Percentiles rank a stretch among this genome's conserved stretches.
These are phyloP conservation scores for Drosophila parabipectinata DNA, from an alignment of 1,140 invertebrate genomes.

Conservation along the genomic window DNA sequence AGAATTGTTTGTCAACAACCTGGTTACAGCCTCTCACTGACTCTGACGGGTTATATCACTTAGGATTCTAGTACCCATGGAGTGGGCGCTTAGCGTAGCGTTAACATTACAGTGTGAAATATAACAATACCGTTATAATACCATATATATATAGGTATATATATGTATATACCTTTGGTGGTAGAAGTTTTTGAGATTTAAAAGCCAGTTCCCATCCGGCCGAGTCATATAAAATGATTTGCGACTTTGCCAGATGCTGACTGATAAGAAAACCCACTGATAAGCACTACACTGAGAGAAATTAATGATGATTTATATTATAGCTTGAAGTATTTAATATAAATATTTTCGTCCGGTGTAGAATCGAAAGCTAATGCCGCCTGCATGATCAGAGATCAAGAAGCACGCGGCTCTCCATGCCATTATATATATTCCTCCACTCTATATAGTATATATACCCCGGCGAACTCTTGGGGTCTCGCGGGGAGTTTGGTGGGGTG, in stretches of 20 bases:
- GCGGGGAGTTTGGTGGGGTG: constrained; percentile 2
- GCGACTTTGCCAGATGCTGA: constrained; percentile 40
- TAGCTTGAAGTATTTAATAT: no score
- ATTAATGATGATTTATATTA: neutral
- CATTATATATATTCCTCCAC: no score
- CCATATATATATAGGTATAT: neutral
- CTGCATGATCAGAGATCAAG: constrained; percentile 14
- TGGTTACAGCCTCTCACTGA: neutral
- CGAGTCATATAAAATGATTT: constrained; percentile 36
- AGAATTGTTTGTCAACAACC: neutral
- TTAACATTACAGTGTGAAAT: neutral
- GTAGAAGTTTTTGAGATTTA: neutral
- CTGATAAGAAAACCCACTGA: constrained; percentile 37
- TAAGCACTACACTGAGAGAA: constrained; percentile 6
- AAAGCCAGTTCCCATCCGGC: constrained; percentile 20
- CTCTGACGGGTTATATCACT: neutral
- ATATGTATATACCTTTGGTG: neutral
- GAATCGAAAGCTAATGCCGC: neutral
- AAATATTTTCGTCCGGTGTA: neutral
- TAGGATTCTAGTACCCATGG: neutral
- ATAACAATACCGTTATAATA: constrained; percentile 4
- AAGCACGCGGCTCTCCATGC: constrained; percentile 1
- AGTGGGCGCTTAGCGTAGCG: neutral
- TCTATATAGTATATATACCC: neutral
- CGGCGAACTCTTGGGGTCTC: neutral